A percentile compares a stretch with the other conserved stretches of the same genome.
phyloP scores from a whole-genome alignment of 1,140 invertebrate genomes.

The Monomorium pharaonis region DNA sequence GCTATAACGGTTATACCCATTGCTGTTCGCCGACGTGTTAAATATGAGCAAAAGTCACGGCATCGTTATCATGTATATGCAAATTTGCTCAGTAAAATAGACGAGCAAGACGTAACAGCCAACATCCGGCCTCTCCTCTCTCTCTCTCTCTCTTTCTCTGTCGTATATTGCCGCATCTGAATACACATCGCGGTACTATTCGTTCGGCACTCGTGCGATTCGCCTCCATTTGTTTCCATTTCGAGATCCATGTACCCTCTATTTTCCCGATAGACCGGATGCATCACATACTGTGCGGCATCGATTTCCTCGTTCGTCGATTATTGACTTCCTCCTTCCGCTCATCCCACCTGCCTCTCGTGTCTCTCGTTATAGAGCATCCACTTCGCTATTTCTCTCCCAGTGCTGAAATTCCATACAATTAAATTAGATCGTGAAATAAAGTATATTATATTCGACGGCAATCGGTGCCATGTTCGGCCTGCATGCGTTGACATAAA shows the following conservation, averaged over 20 bases:
- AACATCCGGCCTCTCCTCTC: slow-evolving; percentile 33
- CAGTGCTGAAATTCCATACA: background rate
- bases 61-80: slow-evolving; percentile 51
- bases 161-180: background rate
- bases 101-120: slow-evolving; percentile 45
- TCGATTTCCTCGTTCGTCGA: slow-evolving; percentile 23
- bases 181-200: background rate
- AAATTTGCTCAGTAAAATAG: slow-evolving; percentile 30
- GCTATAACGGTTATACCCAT: slow-evolving; percentile 30
- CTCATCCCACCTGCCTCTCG: background rate
- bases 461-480: background rate
- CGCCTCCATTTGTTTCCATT: slow-evolving; percentile 17
- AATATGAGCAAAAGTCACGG: slow-evolving; percentile 48
- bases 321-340: slow-evolving; percentile 14
- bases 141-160: background rate
- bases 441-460: background rate
- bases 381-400: background rate
- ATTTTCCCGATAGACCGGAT: slow-evolving; percentile 24
- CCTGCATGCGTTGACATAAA: background rate
- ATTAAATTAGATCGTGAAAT: slow-evolving; percentile 18
- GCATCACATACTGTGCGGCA: slow-evolving; percentile 10
- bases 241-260: background rate
- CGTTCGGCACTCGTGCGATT: slow-evolving; percentile 13
- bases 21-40: slow-evolving; percentile 39
- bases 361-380: background rate